Base-by-base conservation (phyloP, 2,113 vertebrate species). In the Neotragus moschatus region DNA sequence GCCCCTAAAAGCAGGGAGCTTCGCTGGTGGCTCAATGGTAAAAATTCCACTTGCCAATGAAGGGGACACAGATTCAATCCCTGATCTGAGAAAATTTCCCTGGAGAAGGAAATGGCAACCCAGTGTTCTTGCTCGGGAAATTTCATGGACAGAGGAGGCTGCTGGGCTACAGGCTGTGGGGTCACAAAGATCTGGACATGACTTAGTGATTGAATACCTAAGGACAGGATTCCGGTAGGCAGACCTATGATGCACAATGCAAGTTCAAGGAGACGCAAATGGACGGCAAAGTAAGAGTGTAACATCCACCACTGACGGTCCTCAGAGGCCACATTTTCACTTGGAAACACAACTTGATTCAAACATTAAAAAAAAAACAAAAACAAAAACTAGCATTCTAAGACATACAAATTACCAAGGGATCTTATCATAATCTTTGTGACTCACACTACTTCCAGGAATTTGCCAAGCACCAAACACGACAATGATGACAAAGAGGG, bases 321-420 rank as follows among this genome's bases (percentile, higher is more conserved):
- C 58, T 82, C 23, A 23, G 33, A 70, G 61, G 14, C 13, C 49
- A 45, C 30, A 4, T 36, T 90, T 90, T 33, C 47, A 49, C 13
- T 28, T 43, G 5, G 80, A 70, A 84, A 21, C 11, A 92, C 82
- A 73, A 94, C 19, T 26, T 47, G 19, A 17, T 96, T 96, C 39
- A 49, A 77, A 61, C n/a, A 45, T 15, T 2, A 49, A 82, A 28
- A 82, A 75, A 61, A 23, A 2, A 92, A 33, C 17, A 61, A 30
- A 33, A 75, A 8, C 79, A 79, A 63, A 21, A 2, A 85, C 39
- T 21, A 25, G 13, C 21, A 61, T 75, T 87, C 36, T 79, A 79
- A 88, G 84, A 96, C 81, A 82, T 13, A 55, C 1, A 7, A 51
- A 80, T 90, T n/a, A 36, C 11, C 45, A 87, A 80, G 2, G 6